Percentiles rank a stretch among this genome's conserved stretches.
Conservation (phyloP, 2,797 vertebrate genomes). For the Anguilla pacifica region DNA sequence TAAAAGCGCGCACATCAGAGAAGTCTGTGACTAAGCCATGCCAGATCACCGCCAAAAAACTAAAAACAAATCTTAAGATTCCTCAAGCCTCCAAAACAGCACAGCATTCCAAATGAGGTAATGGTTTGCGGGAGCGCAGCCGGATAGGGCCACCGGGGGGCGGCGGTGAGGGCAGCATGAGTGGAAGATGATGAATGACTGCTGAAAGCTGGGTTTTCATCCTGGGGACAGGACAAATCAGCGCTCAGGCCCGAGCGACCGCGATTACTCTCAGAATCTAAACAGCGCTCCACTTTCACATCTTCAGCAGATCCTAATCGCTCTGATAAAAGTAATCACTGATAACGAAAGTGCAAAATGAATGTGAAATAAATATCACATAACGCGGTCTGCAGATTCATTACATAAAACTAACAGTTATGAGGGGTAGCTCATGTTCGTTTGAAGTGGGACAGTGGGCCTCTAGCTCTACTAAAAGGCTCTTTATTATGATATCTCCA, state of each 20-base stretch:
- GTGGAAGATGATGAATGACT: conserved; percentile 14
- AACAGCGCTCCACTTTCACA: background rate
- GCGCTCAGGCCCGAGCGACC: background rate
- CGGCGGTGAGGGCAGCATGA: background rate
- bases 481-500: conserved; percentile 4
- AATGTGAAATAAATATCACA: background rate
- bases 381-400: background rate
- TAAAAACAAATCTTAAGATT: conserved; percentile 24
- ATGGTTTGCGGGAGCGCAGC: background rate
- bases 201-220: background rate
- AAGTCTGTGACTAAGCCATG: conserved; percentile 26
- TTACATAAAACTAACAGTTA: background rate
- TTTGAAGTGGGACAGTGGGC: background rate
- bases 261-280: background rate
- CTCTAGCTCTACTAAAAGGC: background rate
- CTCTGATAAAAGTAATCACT: background rate
- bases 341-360: background rate
- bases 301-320: background rate
- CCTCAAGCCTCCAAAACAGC: background rate
- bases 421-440: background rate
- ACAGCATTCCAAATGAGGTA: conserved; percentile 30
- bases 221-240: background rate
- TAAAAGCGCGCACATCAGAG: conserved; percentile 41
- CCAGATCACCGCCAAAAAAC: conserved; percentile 37
- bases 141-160: conserved; percentile 7